These are phyloP conservation scores for Esox masquinongy DNA, from an alignment of 2,797 vertebrate species.

Conservation along the genomic window DNA sequence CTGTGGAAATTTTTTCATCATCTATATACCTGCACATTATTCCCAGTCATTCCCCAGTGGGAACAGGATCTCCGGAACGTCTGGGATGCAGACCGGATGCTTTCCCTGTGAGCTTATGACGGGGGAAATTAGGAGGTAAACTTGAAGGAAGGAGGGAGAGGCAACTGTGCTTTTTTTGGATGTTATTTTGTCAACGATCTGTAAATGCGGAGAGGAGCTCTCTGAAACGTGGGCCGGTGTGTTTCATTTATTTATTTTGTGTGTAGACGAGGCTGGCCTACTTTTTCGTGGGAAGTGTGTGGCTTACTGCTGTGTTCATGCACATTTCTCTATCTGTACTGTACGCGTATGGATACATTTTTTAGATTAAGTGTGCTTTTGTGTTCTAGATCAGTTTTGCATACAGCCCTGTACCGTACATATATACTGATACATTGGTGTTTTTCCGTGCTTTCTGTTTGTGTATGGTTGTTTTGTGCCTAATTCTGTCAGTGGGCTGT, in stretches of 20 bases:
- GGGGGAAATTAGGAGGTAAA: not conserved
- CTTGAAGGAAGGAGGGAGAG: not conserved
- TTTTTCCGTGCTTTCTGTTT: not conserved
- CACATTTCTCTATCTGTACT: not conserved
- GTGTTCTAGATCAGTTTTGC: not conserved
- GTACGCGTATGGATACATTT: not conserved
- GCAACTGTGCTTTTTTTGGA: not conserved
- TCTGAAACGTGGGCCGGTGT: conserved; percentile 1
- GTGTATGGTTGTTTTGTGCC: not conserved
- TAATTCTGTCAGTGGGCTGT: not conserved
- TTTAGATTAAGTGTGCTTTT: not conserved
- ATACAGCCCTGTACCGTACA: not conserved
- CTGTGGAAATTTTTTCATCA: not conserved
- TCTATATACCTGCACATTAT: not conserved
- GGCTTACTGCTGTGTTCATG: not conserved
- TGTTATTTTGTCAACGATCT: not conserved
- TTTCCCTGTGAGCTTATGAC: not conserved
- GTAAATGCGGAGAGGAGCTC: not conserved
- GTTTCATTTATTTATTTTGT: conserved; percentile 10
- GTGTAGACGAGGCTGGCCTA: not conserved
- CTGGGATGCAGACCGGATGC: conserved; percentile 6
- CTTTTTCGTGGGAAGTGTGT: not conserved
- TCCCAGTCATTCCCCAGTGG: not conserved
- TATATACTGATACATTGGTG: not conserved
- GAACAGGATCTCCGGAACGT: not conserved